Conservation (phyloP, 2,888 invertebrate species). For the Argyresthia goedartella region DNA sequence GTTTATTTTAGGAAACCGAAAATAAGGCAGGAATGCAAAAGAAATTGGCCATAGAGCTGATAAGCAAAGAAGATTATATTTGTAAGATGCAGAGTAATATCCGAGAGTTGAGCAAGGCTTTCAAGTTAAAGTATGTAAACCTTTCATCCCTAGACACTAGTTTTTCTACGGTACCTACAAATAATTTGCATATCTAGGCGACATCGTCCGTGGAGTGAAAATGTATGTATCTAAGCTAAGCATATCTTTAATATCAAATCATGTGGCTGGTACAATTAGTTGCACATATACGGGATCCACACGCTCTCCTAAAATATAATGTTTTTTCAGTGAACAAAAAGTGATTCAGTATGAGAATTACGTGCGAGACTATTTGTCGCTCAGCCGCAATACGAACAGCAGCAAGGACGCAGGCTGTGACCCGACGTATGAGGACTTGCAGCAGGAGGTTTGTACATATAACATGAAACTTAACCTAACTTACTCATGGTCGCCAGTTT, state of each 20-base stretch:
- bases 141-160: too few species aligned
- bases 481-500: too few species aligned
- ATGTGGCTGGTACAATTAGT: background rate
- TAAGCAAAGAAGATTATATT: constrained; percentile 55
- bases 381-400: background rate
- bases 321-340: constrained; percentile 50
- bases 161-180: too few species aligned
- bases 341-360: constrained; percentile 58
- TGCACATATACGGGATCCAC: background rate
- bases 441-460: constrained; percentile 39
- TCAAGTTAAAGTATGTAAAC: constrained; percentile 46
- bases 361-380: constrained; percentile 24
- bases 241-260: background rate
- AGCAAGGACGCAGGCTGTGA: constrained; percentile 5
- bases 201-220: background rate
- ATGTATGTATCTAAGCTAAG: too few species aligned
- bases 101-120: constrained; percentile 49
- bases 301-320: background rate
- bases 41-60: constrained; percentile 57
- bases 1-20: constrained; percentile 43
- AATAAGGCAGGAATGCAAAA: constrained; percentile 58
- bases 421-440: constrained; percentile 43
- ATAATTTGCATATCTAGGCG: too few species aligned
- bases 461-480: background rate
- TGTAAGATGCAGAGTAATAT: constrained; percentile 56